phyloP scores from a whole-genome alignment of 2,113 vertebrate species.

The Gallinago paraguaiae region DNA sequence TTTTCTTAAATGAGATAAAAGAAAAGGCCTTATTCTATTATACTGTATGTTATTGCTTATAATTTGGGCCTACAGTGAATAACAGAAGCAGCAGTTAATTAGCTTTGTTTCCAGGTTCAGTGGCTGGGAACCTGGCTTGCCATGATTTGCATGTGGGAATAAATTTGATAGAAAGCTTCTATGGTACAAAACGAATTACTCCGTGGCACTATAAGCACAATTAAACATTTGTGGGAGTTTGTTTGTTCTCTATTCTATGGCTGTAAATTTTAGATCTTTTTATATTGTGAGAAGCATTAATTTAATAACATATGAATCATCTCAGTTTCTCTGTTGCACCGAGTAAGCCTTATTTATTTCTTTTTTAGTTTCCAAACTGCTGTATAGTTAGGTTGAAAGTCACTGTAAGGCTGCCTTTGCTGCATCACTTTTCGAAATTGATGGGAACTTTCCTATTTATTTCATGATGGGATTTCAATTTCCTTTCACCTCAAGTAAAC shows the following conservation, averaged over 20 bases:
- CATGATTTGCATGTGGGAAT: constrained; percentile 22
- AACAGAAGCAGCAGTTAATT: constrained; percentile 49
- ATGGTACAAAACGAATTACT: constrained; percentile 56
- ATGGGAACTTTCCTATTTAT: not conserved
- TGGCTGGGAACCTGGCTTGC: constrained; percentile 39
- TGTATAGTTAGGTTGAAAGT: not conserved
- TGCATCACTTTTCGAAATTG: not conserved
- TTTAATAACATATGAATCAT: constrained; percentile 56
- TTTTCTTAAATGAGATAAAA: not conserved
- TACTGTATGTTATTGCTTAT: not conserved
- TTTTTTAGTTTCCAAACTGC: not conserved
- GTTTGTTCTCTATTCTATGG: constrained; percentile 50
- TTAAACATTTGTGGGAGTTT: constrained; percentile 65
- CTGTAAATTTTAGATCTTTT: constrained; percentile 56
- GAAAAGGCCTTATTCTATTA: not conserved
- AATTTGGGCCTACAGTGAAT: not conserved
- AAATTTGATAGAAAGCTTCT: constrained; percentile 47
- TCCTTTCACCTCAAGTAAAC: not conserved
- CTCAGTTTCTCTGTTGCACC: not conserved
- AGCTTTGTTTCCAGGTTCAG: constrained; percentile 41
- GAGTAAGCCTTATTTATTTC: not conserved
- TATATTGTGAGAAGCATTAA: constrained; percentile 47
- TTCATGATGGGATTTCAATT: not conserved
- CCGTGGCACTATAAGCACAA: constrained; percentile 55
- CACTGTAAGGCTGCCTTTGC: not conserved